Evolutionary conservation across 2,113 vertebrate species (phyloP), one percentile per base, ranked within the genome.

Genomic region (Pardalotus punctatus): DNA sequence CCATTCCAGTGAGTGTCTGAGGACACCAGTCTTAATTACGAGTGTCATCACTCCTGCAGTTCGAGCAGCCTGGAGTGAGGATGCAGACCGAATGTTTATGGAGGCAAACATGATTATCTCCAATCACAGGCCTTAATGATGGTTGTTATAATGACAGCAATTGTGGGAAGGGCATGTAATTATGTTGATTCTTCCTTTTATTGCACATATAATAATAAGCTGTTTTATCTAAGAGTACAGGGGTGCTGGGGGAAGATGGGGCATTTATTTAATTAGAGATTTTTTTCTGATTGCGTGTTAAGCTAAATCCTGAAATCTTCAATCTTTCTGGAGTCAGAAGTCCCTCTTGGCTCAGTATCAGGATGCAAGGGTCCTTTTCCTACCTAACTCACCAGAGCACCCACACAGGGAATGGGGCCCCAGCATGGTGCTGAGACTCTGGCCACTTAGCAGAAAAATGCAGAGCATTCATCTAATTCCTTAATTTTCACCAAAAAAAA

Each of bases 161-260:
- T 94, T 96, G 96, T 92, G 88, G 93, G 93, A 96, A 94, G 92
- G 96, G 86, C 86, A 10, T 88, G 86, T 97, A 96, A 97, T 97
- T 97, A 96, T 93, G 95, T 95, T 97, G 94, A 96, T 96, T 96
- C 96, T 96, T 92, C 86, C 80, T 90, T 96, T 97, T 96, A 90
- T 96, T 90, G 81, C 83, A 94, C 88, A 36, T 97, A 83, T 93
- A 95, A 84, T 96, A 95, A 94, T 81, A 92, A 96, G 85, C 85
- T 90, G 70, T 73, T 96, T 93, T 96, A 92, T 94, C 82, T 80
- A 60, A 96, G 79, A 88, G 72, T 83, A 83, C 48, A 38, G 72
- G 73, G 92, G 66, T 90, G 62, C 88, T 67, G 74, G 31, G 51
- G 54, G 64, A 94, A 90, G 92, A 78, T 40, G 64, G 72, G 76